A percentile compares a stretch with the other conserved stretches of the same genome.
Evolutionary conservation across 2,888 invertebrate species (phyloP).

Genomic region (Oligia fasciuncula): DNA sequence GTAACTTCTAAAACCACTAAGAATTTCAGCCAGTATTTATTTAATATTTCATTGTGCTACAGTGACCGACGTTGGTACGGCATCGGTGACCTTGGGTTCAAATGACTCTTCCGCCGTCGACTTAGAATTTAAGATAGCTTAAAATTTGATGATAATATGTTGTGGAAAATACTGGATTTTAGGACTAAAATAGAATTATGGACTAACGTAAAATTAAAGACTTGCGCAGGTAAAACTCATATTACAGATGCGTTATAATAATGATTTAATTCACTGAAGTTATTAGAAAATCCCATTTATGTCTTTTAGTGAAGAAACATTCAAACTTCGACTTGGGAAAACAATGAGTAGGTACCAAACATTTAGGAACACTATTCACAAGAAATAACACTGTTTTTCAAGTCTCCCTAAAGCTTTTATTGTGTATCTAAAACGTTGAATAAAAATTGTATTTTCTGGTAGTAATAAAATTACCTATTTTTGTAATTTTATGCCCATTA

Average conservation of each 20-base stretch:
- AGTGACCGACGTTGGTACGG: slow-evolving; percentile 87
- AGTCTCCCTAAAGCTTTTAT: background rate
- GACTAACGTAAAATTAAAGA: background rate
- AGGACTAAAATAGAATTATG: background rate
- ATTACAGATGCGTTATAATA: too few relatives aligned
- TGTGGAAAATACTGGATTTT: slow-evolving; percentile 35
- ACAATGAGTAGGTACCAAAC: background rate
- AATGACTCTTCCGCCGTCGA: slow-evolving; percentile 76
- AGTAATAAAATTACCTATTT: background rate
- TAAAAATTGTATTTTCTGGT: background rate
- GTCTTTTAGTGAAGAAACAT: background rate
- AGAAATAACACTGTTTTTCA: background rate
- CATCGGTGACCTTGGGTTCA: slow-evolving; percentile 74
- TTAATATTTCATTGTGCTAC: slow-evolving; percentile 79
- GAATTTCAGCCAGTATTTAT: slow-evolving; percentile 55
- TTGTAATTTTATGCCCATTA: background rate
- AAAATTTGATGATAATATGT: slow-evolving; percentile 48
- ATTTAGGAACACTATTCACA: background rate
- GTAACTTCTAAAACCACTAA: slow-evolving; percentile 18
- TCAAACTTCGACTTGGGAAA: background rate
- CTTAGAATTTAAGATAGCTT: slow-evolving; percentile 65
- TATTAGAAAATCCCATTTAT: background rate
- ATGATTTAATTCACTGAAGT: background rate
- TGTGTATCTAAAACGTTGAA: background rate
- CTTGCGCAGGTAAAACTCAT: background rate